Percentiles rank a stretch among this genome's conserved stretches.
phyloP scores from a whole-genome alignment of 1,140 invertebrate species.

The Heliconius himera region DNA sequence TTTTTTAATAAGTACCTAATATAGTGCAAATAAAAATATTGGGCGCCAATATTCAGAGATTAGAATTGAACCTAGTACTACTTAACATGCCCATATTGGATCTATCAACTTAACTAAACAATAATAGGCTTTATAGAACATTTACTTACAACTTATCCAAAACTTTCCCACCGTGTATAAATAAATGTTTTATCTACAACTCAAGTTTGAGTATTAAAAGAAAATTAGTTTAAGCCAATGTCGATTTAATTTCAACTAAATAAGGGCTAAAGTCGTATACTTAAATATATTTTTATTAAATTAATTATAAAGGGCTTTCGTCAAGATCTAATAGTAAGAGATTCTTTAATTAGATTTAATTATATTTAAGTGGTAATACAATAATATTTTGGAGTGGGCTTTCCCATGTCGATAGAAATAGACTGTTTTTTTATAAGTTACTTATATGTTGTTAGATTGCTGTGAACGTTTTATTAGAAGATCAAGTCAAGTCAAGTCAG shows the following conservation, averaged over 20 bases:
- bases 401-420: conserved; percentile 56
- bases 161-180: conserved; percentile 64
- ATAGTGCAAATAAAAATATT: too few relatives aligned
- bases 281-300: background rate
- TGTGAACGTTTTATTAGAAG: background rate
- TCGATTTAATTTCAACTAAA: background rate
- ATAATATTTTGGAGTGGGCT: conserved; percentile 54
- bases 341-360: conserved; percentile 51
- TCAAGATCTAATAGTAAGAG: conserved; percentile 42
- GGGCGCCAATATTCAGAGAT: too few relatives aligned
- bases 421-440: background rate
- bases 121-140: background rate
- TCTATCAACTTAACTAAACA: background rate
- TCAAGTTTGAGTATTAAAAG: conserved; percentile 33
- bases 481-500: background rate
- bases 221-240: conserved; percentile 19
- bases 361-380: conserved; percentile 47
- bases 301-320: background rate
- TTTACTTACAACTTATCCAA: conserved; percentile 24
- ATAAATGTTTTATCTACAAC: conserved; percentile 55
- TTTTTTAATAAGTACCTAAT: too few relatives aligned
- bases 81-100: background rate
- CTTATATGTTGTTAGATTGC: background rate
- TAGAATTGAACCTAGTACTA: background rate
- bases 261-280: background rate